phyloP scores from a whole-genome alignment of 2,888 invertebrate genomes.

The Oasisia sp. region DNA sequence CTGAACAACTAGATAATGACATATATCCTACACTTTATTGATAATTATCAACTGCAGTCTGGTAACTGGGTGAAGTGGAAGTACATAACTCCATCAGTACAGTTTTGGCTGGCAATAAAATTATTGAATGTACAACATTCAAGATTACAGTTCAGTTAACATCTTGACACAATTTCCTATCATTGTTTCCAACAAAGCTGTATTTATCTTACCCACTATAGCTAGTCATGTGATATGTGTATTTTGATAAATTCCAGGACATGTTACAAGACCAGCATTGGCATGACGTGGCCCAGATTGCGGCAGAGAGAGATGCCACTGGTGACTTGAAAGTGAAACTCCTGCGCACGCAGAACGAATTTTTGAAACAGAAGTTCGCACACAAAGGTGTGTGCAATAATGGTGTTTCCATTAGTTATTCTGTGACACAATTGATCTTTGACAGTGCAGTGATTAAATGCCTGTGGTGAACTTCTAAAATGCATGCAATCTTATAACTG shows the following conservation, averaged over 20 bases:
- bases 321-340: constrained; percentile 14
- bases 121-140: too few relatives aligned
- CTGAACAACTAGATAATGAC: too few relatives aligned
- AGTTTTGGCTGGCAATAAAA: too few relatives aligned
- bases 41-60: too few relatives aligned
- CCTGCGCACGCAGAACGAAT: not conserved
- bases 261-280: constrained; percentile 24
- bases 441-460: not conserved
- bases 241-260: not conserved
- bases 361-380: not conserved
- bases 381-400: not conserved
- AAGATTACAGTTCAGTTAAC: too few relatives aligned
- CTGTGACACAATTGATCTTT: not conserved
- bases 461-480: too few relatives aligned
- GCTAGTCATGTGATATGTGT: not conserved
- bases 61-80: too few relatives aligned
- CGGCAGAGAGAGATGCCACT: not conserved
- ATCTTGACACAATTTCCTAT: too few relatives aligned
- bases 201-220: not conserved
- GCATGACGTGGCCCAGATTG: not conserved
- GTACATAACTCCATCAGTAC: too few relatives aligned
- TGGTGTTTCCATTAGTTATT: not conserved
- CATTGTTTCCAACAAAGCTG: too few relatives aligned
- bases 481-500: too few relatives aligned
- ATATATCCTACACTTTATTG: too few relatives aligned